Percentiles rank a stretch among this genome's conserved stretches.
Evolutionary conservation across 2,888 invertebrate species (phyloP).

Genomic region (Pasiphila rectangulata): DNA sequence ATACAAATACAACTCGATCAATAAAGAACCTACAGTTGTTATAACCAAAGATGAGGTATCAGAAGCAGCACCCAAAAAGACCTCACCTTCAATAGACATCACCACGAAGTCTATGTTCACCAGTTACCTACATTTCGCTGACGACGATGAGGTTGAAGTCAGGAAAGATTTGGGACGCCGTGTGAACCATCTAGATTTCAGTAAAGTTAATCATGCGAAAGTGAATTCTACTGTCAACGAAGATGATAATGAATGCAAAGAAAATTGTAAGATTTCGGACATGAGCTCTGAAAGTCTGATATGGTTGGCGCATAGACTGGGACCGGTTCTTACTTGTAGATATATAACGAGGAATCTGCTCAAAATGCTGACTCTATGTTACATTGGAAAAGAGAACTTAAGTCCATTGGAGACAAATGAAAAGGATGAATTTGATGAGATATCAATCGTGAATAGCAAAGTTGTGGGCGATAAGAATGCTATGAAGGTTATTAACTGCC

Average conservation of each 20-base stretch:
- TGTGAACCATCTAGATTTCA: conserved; percentile 51
- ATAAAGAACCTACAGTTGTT: conserved; percentile 46
- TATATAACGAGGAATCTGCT: conserved; percentile 94
- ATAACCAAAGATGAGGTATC: conserved; percentile 44
- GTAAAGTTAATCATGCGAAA: conserved; percentile 35
- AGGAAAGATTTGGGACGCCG: conserved; percentile 41
- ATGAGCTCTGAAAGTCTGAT: conserved; percentile 93
- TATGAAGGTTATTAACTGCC: conserved; percentile 92
- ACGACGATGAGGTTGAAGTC: conserved; percentile 53
- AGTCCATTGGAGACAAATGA: conserved; percentile 68
- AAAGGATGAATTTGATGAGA: conserved; percentile 78
- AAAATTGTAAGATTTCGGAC: conserved; percentile 85
- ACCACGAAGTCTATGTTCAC: conserved; percentile 77
- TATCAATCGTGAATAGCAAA: conserved; percentile 83
- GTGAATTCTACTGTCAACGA: conserved; percentile 43
- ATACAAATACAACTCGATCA: conserved; percentile 44
- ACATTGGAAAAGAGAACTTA: conserved; percentile 90
- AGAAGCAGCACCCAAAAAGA: conserved; percentile 40
- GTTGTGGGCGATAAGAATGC: conserved; percentile 91
- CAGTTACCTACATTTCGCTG: conserved; percentile 71
- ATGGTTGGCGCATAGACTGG: conserved; percentile 95
- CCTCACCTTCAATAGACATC: conserved; percentile 87
- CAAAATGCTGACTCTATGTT: conserved; percentile 96
- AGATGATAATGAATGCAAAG: conserved; percentile 45
- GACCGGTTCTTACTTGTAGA: conserved; percentile 95